Percentiles rank a stretch among this genome's conserved stretches.
These are phyloP conservation scores for Cassiopea xamachana DNA, from an alignment of 30 jellyfish, hydroid and myxozoan species.

Conservation along the genomic window DNA sequence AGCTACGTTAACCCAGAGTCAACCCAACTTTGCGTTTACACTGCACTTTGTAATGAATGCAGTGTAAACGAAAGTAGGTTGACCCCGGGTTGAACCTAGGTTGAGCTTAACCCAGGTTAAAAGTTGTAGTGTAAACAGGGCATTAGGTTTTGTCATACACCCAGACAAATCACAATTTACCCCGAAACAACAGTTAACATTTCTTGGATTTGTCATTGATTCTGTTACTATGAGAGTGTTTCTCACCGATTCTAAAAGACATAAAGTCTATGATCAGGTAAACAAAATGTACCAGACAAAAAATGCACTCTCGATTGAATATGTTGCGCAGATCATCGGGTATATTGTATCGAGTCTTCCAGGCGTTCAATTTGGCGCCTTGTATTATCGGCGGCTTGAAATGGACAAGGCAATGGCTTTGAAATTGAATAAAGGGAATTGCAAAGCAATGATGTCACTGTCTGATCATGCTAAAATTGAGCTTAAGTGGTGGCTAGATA, in stretches of 20 bases:
- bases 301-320: neutral
- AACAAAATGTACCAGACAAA: neutral
- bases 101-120: no score
- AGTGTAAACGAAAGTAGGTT: no score
- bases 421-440: conserved; percentile 29
- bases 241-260: conserved; percentile 3
- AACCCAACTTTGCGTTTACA: no score
- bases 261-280: neutral
- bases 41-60: no score
- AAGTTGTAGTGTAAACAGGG: no score
- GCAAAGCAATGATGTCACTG: conserved; percentile 7
- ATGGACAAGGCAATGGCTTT: conserved; percentile 21
- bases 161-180: conserved; percentile 14
- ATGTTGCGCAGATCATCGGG: conserved; percentile 16
- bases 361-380: conserved; percentile 50
- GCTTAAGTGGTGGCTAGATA: conserved; percentile 55
- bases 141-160: conserved; percentile 46
- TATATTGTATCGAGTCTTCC: conserved; percentile 28
- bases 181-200: conserved; percentile 17
- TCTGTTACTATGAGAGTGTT: conserved; percentile 14
- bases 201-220: conserved; percentile 18
- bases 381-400: conserved; percentile 47
- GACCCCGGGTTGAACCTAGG: no score
- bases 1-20: no score
- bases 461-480: conserved; percentile 10